Base-by-base conservation (phyloP, 1,140 invertebrate genomes). In the Sycophaga agraensis region DNA sequence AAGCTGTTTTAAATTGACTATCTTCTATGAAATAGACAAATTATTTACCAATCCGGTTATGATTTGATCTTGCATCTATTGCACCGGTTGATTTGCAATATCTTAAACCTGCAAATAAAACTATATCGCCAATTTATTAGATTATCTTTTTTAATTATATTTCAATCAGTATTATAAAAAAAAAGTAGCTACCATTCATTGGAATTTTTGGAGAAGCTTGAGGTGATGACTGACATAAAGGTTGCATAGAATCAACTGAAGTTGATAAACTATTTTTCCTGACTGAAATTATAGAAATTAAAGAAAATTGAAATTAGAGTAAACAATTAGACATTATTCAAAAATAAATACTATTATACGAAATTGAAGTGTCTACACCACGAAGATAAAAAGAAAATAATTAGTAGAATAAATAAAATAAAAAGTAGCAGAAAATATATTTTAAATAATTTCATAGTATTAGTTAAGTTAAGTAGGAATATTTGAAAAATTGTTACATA, bases 401-500 rank as follows among this genome's bases (percentile, higher is more conserved):
- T 39, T 6, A 34, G 28, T 28, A 16, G 9, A 31, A n/a, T n/a
- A n/a, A n/a, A n/a, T n/a, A 60, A 39, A 50, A 43, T 46, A 39
- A 31, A 26, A 48, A 54, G 51, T 28, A 56, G 45, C 45, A 19
- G 9, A 21, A 26, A 37, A 55, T 2, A 24, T 53, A 54, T 56
- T 62, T 62, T 34, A 22, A 42, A 40, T 35, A 55, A 34, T 45
- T 39, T 50, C 59, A 45, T 62, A 62, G 51, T 49, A n/a, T 62
- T 53, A 11, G 17, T 40, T 22, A 56, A 49, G 40, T 17, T 56
- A 50, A 56, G 42, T 46, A 54, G 22, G 31, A 61, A n/a, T n/a
- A n/a, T n/a, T n/a, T n/a, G n/a, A n/a, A n/a, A n/a, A n/a, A n/a
- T 28, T 68, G 7, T 70, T 72, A 76, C 71, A 69, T 72, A 76